phyloP scores from a whole-genome alignment of 2,888 invertebrate species.

The Xanthia icteritia region DNA sequence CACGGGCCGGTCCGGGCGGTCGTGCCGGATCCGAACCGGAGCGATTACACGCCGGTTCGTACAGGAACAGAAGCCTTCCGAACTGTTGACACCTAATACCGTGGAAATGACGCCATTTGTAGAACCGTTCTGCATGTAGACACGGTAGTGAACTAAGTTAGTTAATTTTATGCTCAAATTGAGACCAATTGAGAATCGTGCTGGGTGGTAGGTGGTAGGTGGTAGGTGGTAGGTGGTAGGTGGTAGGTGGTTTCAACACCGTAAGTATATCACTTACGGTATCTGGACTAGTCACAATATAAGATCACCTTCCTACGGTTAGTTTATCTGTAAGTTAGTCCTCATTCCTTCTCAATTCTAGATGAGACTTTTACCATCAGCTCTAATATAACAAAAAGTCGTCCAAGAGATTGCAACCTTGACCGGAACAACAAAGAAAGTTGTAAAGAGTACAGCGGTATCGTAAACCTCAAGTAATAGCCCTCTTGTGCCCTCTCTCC shows the following conservation, averaged over 20 bases:
- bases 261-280: too few species aligned
- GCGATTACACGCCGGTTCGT: conserved; percentile 49
- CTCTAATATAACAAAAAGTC: background rate
- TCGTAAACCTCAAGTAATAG: background rate
- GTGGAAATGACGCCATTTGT: conserved; percentile 34
- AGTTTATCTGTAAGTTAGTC: background rate
- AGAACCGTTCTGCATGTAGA: conserved; percentile 19
- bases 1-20: conserved; percentile 9
- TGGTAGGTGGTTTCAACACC: conserved; percentile 19
- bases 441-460: background rate
- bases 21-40: conserved; percentile 33
- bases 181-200: conserved; percentile 49
- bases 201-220: conserved; percentile 52
- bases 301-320: background rate
- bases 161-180: conserved; percentile 48
- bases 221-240: conserved; percentile 48
- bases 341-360: too few species aligned
- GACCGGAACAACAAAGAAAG: background rate
- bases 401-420: background rate
- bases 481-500: background rate
- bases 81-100: conserved; percentile 53
- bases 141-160: background rate
- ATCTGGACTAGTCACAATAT: background rate
- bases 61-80: conserved; percentile 52
- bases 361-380: too few species aligned